Base-by-base conservation (phyloP, 2,113 vertebrate genomes). In the Acanthochromis polyacanthus region DNA sequence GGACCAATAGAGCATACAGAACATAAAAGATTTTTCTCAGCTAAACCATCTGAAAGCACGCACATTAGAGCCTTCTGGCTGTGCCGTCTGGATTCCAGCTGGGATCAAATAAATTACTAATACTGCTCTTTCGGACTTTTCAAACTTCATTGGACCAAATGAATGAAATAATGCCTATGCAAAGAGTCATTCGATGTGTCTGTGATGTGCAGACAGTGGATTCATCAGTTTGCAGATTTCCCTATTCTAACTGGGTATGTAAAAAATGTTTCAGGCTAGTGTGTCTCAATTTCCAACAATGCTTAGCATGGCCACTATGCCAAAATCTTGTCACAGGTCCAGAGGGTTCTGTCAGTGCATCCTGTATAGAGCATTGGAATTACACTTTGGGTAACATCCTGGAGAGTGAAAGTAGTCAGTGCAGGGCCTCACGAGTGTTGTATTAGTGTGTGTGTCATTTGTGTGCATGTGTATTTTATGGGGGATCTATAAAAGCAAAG, bases 401-500 rank as follows among this genome's bases (percentile, higher is more conserved):
- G 40, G 12, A 12, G 40, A 43, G 14, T 43, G 25, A 57, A 60
- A 22, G 22, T 19, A 68, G 12, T 50, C 22, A 71, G 5, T 32
- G 17, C 16, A 53, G 28, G 43, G 48, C 40, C 64, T 81, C 56
- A 50, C 17, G 43, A 50, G 73, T 64, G 68, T 53, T 63, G 22
- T 62, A 20, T 38, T 25, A 25, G 55, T 75, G 50, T 51, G 28
- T 62, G 59, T 75, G 16, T 73, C 32, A 36, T 36, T 36, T 40
- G 55, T 75, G 50, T 51, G 28, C n/a, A n/a, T 65, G 63, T 75
- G 16, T 70, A 36, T 75, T 78, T 87, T 81, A 80, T 80, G 57
- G 83, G 78, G 85, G 91, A 92, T 92, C 89, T 78, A 86, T 89
- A 85, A 82, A 88, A 85, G 75, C 81, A 82, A 84, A 82, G 80